Evolutionary conservation across 1,140 invertebrate species (phyloP).

Genomic region (Trinorchestia longiramus): DNA sequence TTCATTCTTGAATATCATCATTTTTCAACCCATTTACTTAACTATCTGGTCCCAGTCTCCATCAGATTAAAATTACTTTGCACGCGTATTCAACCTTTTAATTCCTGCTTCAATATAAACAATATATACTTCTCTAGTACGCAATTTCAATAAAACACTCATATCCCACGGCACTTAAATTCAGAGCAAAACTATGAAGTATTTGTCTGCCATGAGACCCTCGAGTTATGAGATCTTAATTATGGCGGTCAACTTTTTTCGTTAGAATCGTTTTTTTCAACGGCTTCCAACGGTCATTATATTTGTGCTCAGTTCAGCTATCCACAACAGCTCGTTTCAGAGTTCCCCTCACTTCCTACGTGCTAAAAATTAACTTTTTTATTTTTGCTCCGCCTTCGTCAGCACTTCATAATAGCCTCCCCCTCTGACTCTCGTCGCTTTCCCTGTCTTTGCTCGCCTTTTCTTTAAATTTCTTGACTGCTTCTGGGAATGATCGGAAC

Average conservation of each 20-base stretch:
- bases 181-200: neutral
- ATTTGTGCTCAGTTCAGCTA: neutral
- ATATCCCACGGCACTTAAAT: neutral
- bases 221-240: neutral
- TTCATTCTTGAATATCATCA: neutral
- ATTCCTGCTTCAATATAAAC: neutral
- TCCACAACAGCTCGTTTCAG: neutral
- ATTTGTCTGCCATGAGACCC: neutral
- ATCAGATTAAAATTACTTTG: neutral
- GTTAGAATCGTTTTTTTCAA: neutral
- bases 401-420: conserved; percentile 5
- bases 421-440: neutral
- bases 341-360: neutral
- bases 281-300: neutral
- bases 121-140: neutral
- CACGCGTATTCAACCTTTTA: neutral
- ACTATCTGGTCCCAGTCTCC: neutral
- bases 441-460: neutral
- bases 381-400: neutral
- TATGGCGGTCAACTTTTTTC: neutral
- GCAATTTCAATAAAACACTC: neutral
- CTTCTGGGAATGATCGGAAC: neutral
- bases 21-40: neutral
- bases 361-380: neutral
- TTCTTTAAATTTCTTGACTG: neutral